These are phyloP conservation scores for Nyctibius bracteatus DNA, from an alignment of 2,113 vertebrate species.

Conservation along the genomic window DNA sequence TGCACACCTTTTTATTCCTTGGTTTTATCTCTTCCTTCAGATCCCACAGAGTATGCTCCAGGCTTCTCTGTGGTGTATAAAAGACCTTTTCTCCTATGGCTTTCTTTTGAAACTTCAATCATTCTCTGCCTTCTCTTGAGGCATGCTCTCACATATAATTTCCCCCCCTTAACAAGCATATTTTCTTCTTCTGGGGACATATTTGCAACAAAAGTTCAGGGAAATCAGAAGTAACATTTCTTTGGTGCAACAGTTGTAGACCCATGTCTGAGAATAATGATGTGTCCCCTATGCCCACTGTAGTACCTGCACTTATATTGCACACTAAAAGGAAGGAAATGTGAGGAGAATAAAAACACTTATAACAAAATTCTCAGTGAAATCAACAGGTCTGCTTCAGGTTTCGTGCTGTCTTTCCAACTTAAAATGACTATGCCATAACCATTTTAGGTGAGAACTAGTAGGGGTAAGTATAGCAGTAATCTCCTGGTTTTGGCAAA, in stretches of 20 bases:
- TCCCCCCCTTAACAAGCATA: neutral
- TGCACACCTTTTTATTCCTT: neutral
- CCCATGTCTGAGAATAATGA: neutral
- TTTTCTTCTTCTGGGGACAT: neutral
- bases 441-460: neutral
- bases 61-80: constrained; percentile 31
- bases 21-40: neutral
- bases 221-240: neutral
- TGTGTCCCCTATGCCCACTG: neutral
- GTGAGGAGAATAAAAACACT: neutral
- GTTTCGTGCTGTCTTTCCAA: neutral
- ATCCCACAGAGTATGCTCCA: constrained; percentile 8
- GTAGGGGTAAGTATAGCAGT: neutral
- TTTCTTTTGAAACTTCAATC: constrained; percentile 34
- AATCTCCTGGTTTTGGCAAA: neutral
- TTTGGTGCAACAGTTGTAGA: neutral
- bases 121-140: neutral
- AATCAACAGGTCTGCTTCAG: neutral
- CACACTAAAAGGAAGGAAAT: neutral
- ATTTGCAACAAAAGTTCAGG: constrained; percentile 18
- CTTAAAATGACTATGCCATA: neutral
- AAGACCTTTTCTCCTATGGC: neutral
- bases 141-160: neutral
- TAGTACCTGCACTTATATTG: neutral
- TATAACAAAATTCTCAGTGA: neutral